phyloP scores from a whole-genome alignment of 2,797 vertebrate species.

The Miichthys miiuy region DNA sequence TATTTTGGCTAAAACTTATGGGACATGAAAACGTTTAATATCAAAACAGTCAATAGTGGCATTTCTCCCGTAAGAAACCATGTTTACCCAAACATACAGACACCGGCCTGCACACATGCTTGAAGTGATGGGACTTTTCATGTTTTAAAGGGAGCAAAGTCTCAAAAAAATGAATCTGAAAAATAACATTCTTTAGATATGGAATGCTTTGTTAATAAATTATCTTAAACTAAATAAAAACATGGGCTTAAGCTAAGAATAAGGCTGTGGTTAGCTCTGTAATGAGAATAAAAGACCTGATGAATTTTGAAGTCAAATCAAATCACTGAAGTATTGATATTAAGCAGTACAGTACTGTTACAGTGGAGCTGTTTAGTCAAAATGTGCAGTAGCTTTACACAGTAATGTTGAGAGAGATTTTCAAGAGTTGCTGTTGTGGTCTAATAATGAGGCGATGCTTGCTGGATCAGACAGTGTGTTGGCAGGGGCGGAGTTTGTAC shows the following conservation, averaged over 20 bases:
- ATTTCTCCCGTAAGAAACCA: constrained; percentile 7
- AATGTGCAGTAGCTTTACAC: not conserved
- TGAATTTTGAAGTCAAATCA: constrained; percentile 4
- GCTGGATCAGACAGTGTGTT: not conserved
- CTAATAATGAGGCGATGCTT: constrained; percentile 8
- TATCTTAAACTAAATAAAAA: not conserved
- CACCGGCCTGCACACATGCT: not conserved
- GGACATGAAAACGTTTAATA: not conserved
- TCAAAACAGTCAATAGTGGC: not conserved
- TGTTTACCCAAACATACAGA: constrained; percentile 1
- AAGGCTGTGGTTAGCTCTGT: not conserved
- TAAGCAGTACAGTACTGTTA: not conserved
- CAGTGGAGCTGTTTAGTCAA: not conserved
- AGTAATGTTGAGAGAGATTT: constrained; percentile 1
- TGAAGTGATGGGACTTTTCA: too few relatives aligned
- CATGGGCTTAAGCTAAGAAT: not conserved
- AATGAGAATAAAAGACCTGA: not conserved
- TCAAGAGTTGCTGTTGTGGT: constrained; percentile 18
- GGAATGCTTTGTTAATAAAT: not conserved
- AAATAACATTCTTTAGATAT: not conserved
- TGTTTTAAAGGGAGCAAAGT: not conserved
- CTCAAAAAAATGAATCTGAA: not conserved
- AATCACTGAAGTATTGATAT: not conserved
- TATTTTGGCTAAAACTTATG: not conserved
- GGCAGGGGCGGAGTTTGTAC: not conserved